Evolutionary conservation across 1,140 invertebrate species (phyloP).

Genomic region (Metaphire vulgaris): DNA sequence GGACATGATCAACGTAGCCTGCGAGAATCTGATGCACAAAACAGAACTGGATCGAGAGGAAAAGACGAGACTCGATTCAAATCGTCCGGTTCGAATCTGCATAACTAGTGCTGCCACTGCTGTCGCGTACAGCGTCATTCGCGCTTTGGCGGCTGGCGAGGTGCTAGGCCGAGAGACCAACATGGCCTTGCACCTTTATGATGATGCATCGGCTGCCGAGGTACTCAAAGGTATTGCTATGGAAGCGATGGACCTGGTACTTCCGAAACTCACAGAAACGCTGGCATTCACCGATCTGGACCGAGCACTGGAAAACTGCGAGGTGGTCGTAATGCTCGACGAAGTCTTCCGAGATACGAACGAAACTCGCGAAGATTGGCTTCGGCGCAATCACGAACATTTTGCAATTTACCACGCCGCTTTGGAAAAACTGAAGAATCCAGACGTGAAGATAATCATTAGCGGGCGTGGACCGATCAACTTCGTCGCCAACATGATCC

Average conservation of each 20-base stretch:
- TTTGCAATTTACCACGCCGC: constrained; percentile 41
- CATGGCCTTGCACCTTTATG: constrained; percentile 34
- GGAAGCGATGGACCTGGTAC: constrained; percentile 44
- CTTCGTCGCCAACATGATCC: constrained; percentile 44
- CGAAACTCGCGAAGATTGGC: constrained; percentile 36
- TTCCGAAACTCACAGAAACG: constrained; percentile 37
- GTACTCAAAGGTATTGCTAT: constrained; percentile 39
- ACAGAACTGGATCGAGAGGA: constrained; percentile 42
- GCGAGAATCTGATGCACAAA: constrained; percentile 45
- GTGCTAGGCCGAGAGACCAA: constrained; percentile 41
- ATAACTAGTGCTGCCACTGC: constrained; percentile 43
- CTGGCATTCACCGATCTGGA: constrained; percentile 35
- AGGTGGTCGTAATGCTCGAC: constrained; percentile 44
- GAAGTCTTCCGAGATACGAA: constrained; percentile 32
- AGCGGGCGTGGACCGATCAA: constrained; percentile 45
- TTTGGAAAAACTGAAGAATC: constrained; percentile 40
- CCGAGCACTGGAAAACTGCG: constrained; percentile 44
- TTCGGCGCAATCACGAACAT: constrained; percentile 38
- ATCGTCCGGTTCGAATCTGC: constrained; percentile 44
- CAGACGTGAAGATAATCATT: constrained; percentile 41
- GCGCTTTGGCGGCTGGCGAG: constrained; percentile 39
- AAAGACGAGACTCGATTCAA: constrained; percentile 33
- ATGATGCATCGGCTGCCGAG: constrained; percentile 30
- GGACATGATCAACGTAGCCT: constrained; percentile 43
- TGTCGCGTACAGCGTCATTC: constrained; percentile 39